Evolutionary conservation across 2,888 invertebrate species (phyloP).

Genomic region (Chrysina gloriosa): DNA sequence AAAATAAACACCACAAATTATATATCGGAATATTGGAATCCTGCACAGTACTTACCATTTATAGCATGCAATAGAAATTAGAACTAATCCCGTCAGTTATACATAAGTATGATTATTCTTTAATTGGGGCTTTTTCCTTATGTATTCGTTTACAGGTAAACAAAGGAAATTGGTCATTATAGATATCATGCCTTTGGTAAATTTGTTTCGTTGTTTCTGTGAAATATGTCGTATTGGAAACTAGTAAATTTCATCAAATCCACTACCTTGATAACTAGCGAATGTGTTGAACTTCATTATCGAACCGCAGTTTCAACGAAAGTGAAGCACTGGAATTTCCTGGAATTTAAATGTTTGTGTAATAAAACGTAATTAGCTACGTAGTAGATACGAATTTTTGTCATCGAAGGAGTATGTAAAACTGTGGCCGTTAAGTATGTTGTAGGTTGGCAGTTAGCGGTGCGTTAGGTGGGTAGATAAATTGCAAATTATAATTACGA

Average conservation of each 20-base stretch:
- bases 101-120: no score
- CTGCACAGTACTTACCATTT: background rate
- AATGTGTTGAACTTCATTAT: background rate
- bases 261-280: background rate
- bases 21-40: background rate
- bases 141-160: no score
- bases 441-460: slow-evolving; percentile 4
- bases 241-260: background rate
- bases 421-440: background rate
- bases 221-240: background rate
- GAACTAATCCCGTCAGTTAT: no score
- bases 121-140: no score
- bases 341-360: slow-evolving; percentile 23
- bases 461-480: background rate
- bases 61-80: background rate
- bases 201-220: no score
- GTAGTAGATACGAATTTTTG: slow-evolving; percentile 9
- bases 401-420: slow-evolving; percentile 4
- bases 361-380: slow-evolving; percentile 18
- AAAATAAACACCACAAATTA: slow-evolving; percentile 19
- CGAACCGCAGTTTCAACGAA: slow-evolving; percentile 3
- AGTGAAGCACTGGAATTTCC: slow-evolving; percentile 34
- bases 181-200: no score
- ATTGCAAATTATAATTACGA: slow-evolving; percentile 15
- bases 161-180: no score